A percentile compares a stretch with the other conserved stretches of the same genome.
phyloP scores from a whole-genome alignment of 2,797 vertebrate genomes.

The Spinus pinus region DNA sequence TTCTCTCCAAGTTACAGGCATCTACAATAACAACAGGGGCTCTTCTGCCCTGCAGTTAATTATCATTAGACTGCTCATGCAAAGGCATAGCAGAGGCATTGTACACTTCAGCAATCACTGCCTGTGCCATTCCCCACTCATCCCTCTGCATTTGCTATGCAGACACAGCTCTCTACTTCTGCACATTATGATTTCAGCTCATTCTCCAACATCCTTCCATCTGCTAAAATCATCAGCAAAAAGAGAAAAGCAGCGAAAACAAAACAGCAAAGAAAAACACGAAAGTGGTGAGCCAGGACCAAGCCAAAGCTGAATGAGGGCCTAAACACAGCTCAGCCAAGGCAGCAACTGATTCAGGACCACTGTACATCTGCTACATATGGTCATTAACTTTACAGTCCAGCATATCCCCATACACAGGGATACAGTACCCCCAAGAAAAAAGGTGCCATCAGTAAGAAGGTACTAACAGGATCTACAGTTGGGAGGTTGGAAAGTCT shows the following conservation, averaged over 20 bases:
- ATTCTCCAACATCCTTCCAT: neutral
- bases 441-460: neutral
- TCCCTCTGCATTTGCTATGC: neutral
- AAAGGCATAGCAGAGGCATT: neutral
- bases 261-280: neutral
- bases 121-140: neutral
- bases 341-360: neutral
- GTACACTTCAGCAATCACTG: neutral
- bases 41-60: neutral
- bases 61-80: neutral
- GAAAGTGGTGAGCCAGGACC: neutral
- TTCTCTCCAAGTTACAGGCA: neutral
- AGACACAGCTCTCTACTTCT: neutral
- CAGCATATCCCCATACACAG: neutral
- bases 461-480: constrained; percentile 93
- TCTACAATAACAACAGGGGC: neutral
- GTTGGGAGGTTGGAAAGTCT: constrained; percentile 92
- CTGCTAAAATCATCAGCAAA: neutral
- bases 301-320: neutral
- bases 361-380: rapidly evolving
- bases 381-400: neutral
- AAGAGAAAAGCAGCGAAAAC: neutral
- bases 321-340: neutral
- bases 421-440: neutral
- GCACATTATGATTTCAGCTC: neutral